A percentile compares a stretch with the other conserved stretches of the same genome.
phyloP scores from a whole-genome alignment of 1,140 invertebrate genomes.

The Apis cerana region DNA sequence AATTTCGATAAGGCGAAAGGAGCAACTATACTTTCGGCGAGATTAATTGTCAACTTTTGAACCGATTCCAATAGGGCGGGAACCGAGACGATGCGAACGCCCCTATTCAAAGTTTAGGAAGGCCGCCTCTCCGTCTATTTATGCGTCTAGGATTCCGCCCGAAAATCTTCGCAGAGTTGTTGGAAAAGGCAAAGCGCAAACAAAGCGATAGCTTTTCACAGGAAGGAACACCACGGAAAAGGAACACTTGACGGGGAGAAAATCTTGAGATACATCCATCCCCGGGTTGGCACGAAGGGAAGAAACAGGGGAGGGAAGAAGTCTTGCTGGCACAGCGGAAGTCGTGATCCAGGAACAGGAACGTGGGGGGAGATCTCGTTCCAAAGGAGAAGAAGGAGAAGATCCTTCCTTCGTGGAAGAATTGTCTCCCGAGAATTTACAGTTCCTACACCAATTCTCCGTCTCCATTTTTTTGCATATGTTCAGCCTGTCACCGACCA shows the following conservation, averaged over 20 bases:
- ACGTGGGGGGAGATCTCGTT: not conserved
- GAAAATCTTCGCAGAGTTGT: slow-evolving; percentile 41
- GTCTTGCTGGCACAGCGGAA: slow-evolving; percentile 48
- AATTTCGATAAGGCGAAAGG: not conserved
- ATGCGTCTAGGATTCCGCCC: slow-evolving; percentile 25
- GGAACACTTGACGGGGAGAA: slow-evolving; percentile 37
- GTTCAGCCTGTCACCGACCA: slow-evolving; percentile 68
- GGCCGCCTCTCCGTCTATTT: not conserved
- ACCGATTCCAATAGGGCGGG: not conserved
- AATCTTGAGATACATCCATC: slow-evolving; percentile 50
- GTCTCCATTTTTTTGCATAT: slow-evolving; percentile 71
- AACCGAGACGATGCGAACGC: not conserved
- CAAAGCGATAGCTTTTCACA: slow-evolving; percentile 49
- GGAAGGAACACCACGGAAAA: not conserved
- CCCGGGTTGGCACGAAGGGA: not conserved
- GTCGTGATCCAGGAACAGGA: slow-evolving; percentile 36
- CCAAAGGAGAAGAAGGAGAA: not conserved
- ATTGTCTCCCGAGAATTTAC: slow-evolving; percentile 75
- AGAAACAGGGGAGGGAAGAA: not conserved
- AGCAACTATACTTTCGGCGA: not conserved
- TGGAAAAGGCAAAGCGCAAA: slow-evolving; percentile 46
- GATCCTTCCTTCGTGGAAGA: slow-evolving; percentile 58
- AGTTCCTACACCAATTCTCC: slow-evolving; percentile 68
- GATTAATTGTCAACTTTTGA: not conserved
- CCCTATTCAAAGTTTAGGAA: not conserved